Conservation (phyloP, 2,113 vertebrate genomes). For the Tachysurus vachellii region DNA sequence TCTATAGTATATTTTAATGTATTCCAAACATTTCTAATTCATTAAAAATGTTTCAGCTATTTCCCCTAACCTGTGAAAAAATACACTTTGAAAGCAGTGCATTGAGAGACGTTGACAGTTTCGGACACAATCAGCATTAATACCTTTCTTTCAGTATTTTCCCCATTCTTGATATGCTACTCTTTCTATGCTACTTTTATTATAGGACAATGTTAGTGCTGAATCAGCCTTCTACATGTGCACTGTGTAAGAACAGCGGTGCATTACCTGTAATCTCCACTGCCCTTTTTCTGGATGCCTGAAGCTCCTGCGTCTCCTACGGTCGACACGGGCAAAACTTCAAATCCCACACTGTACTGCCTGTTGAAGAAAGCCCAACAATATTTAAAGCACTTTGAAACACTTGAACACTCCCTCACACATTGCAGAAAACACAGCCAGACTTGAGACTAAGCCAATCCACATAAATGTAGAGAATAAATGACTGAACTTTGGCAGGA, state of each 20-base stretch:
- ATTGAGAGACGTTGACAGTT: background rate
- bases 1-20: background rate
- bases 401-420: background rate
- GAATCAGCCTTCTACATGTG: background rate
- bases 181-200: background rate
- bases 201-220: background rate
- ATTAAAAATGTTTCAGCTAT: background rate
- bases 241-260: background rate
- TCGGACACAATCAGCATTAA: background rate
- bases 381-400: slow-evolving; percentile 22
- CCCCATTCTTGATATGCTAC: background rate
- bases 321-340: slow-evolving; percentile 82
- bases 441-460: background rate
- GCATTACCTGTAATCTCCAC: slow-evolving; percentile 93
- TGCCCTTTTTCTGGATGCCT: slow-evolving; percentile 83
- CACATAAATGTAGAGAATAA: background rate
- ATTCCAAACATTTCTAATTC: background rate
- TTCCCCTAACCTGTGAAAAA: background rate
- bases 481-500: background rate
- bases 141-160: background rate
- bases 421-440: background rate
- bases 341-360: slow-evolving; percentile 91
- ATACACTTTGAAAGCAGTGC: background rate
- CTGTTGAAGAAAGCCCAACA: slow-evolving; percentile 59
- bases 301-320: slow-evolving; percentile 79